These are phyloP conservation scores for Archips xylosteana DNA, from an alignment of 2,888 invertebrate species.

Conservation along the genomic window DNA sequence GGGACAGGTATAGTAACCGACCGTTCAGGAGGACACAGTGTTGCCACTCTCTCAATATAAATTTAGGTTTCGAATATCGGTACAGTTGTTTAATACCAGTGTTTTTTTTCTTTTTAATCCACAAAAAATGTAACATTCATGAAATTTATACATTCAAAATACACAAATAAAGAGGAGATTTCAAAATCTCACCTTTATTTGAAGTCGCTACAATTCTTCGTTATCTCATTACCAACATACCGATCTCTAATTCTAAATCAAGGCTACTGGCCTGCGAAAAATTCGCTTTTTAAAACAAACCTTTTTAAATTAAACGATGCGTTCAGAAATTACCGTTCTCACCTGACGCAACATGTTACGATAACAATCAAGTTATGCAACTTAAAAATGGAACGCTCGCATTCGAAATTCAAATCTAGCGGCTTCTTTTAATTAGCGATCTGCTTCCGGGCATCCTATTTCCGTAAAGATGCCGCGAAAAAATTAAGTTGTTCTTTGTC, in stretches of 20 bases:
- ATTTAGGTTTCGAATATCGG: too few species aligned
- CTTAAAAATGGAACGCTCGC: conserved; percentile 43
- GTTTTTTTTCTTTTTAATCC: too few species aligned
- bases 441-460: conserved; percentile 41
- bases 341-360: conserved; percentile 42
- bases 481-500: not conserved
- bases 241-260: conserved; percentile 10
- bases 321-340: conserved; percentile 37
- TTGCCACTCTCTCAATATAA: too few species aligned
- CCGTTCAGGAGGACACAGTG: too few species aligned
- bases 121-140: too few species aligned
- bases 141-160: too few species aligned
- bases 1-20: too few species aligned
- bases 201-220: not conserved
- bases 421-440: conserved; percentile 39
- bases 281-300: conserved; percentile 30
- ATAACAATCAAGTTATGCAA: conserved; percentile 44
- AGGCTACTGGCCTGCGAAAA: conserved; percentile 25
- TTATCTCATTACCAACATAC: not conserved
- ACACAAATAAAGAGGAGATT: not conserved
- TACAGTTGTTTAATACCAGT: too few species aligned
- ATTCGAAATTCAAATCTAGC: conserved; percentile 42
- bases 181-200: not conserved
- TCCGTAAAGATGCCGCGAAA: conserved; percentile 29
- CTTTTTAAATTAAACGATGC: conserved; percentile 32